Base-by-base conservation (phyloP, 1,140 invertebrate species). In the Nasonia vitripennis region DNA sequence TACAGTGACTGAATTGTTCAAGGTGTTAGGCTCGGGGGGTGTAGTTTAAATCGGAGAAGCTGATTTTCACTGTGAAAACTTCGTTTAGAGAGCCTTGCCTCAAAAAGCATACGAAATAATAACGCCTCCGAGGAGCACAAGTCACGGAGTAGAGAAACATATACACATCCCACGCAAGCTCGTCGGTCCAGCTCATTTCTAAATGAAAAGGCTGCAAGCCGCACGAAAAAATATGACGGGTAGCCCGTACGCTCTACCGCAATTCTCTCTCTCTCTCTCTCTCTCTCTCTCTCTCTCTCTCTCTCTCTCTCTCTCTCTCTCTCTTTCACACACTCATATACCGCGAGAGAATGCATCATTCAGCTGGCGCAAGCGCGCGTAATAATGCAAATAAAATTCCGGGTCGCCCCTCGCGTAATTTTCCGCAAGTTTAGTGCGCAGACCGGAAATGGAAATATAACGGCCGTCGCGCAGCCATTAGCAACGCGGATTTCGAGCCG, bases 371-470 rank as follows among this genome's bases (percentile, higher is more conserved):
- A n/a, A 37, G 67, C 37, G 20, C 27, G 10, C n/a, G 45, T 51
- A 85, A 88, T 88, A 87, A 88, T 86, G 67, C 73, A 85, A 87
- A 88, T 87, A 83, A 87, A 88, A 87, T 78, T 68, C 23, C 62
- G 67, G 23, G 10, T 9, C 55, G 80, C 81, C 62, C 70, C 85
- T 78, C 84, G 78, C 86, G 78, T 88, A 88, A 88, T 88, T 88
- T 87, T 87, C 78, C 81, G 48, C 51, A 81, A 81, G 86, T 84
- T 87, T 88, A 88, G 73, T 48, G 41, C 31, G 5, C 62, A 9
- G 51, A 81, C 45, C 78, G 87, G 83, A 87, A 88, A 85, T 81
- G 87, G 84, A 87, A 87, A 81, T 87, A 88, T 83, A 87, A 88
- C 45, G 80, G 41, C 41, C 41, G 62, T 6, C 34, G 34, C 34